Percentiles rank a stretch among this genome's conserved stretches.
These are phyloP conservation scores for Sardinella longiceps DNA, from an alignment of 2,797 vertebrate genomes.

Conservation along the genomic window DNA sequence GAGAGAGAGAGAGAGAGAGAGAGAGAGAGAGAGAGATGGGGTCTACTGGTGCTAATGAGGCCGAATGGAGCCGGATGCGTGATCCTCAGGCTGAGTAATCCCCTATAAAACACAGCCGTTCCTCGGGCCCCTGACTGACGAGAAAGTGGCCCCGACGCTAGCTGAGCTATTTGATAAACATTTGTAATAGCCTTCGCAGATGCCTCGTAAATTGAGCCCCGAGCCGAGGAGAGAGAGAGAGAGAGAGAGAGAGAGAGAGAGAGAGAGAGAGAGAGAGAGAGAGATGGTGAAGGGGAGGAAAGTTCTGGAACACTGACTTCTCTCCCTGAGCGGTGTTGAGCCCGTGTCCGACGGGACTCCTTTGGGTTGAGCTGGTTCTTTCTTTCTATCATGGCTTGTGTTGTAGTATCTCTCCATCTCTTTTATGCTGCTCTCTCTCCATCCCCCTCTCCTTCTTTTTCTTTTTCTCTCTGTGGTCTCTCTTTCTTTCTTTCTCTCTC, in stretches of 20 bases:
- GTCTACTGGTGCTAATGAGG: not conserved
- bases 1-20: too few relatives aligned
- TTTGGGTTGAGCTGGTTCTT: not conserved
- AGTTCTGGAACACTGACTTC: not conserved
- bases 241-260: not conserved
- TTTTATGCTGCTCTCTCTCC: not conserved
- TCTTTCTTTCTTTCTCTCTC: not conserved
- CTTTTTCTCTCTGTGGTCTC: not conserved
- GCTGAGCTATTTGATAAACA: slow-evolving; percentile 17
- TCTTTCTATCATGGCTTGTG: not conserved
- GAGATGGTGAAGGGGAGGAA: not conserved
- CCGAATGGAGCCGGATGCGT: not conserved
- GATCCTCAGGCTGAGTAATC: not conserved
- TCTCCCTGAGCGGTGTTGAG: not conserved
- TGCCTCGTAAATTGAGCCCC: slow-evolving; percentile 17
- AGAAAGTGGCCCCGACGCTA: not conserved
- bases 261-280: not conserved
- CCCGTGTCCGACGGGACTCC: not conserved
- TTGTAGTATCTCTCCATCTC: not conserved
- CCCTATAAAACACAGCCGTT: slow-evolving; percentile 18
- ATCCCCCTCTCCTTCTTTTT: not conserved
- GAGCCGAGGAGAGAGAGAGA: not conserved
- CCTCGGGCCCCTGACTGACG: not conserved
- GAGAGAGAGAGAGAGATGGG: not conserved
- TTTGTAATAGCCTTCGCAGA: slow-evolving; percentile 22